Base-by-base conservation (phyloP, 2,888 invertebrate genomes). In the Tetramorium bicarinatum region DNA sequence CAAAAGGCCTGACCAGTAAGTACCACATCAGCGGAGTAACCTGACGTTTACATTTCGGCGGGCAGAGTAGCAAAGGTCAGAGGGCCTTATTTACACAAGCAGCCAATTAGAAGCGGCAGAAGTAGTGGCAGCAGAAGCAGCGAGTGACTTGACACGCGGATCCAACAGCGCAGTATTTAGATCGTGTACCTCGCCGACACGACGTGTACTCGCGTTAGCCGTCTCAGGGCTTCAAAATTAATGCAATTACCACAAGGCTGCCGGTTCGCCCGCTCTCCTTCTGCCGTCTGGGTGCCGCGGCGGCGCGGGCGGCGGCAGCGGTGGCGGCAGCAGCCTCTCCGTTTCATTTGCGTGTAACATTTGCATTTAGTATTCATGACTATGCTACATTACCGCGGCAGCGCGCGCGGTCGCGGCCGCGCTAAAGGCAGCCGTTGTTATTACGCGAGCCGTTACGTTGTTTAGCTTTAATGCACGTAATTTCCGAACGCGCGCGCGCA, bases 401-500 rank as follows among this genome's bases (percentile, higher is more conserved):
- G 29, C 44, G 54, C 41, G 52, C 38, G 76, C 54, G 76, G 52
- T 64, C 77, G 77, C 66, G 66, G n/a, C 54, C 25, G n/a, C 59
- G 67, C 44, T 71, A 67, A 83, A 77, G 56, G 83, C 52, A 61
- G 56, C 52, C 49, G 44, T 71, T 69, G 41, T 87, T 82, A 77
- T 87, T 85, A 56, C 66, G 59, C 66, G 66, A 52, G 15, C 82
- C 75, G 80, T 87, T 87, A 85, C 67, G 76, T 87, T 85, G 81
- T 89, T 84, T 82, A 76, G 67, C 89, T 71, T 80, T 81, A 82
- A 84, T 82, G 62, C 61, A 59, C 44, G 83, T 81, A 86, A 88
- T 88, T 85, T 83, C 83, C 83, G 56, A 82, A 82, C 76, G 79
- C 47, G 52, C 77, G 8, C n/a, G 76, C 21, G 29, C 3, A 11